Evolutionary conservation across 2,888 invertebrate genomes (phyloP), one percentile per base, ranked within the genome.

Genomic region (Dascillus cervinus): DNA sequence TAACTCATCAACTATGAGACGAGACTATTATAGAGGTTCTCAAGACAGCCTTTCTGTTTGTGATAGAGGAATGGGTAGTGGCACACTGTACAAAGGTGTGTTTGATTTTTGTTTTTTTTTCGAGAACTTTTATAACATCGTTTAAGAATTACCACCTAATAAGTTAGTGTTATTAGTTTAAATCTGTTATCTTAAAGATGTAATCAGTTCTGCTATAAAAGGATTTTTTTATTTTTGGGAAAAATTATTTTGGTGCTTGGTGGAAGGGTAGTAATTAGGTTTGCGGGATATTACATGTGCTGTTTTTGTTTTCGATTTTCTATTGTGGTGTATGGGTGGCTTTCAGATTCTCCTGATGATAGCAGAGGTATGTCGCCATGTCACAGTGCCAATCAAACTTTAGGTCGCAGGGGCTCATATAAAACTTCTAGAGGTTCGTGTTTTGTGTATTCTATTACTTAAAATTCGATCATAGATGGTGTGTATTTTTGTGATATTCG

Each of bases 1-100:
- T 52, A 69, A 66, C 51, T 71, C 73, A 47, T 73, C 75, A 50
- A 75, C 78, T 52, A 82, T 88, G 81, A 79, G 84, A 69, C 79
- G 88, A 64, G 88, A 89, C 72, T 88, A 86, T 77, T 88, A 86
- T 73, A 78, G 86, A 71, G 88, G 89, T 64, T 89, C 88, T 47
- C 88, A 88, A 73, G 89, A 89, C 72, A 86, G 85, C 66, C 75
- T 89, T 57, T 83, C 84, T 53, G 76, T 77, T 56, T 72, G 75
- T 43, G 77, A 79, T 53, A 73, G 75, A 48, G 75, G 78, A 52
- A 73, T 74, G 55, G 67, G 68, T 57, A 66, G 64, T 57, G 67
- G 68, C 52, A 60, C 67, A 52, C 73, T 80, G 60, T 79, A 83
- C 60, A 73, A 82, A 77, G 85, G 85, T 83, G 74, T 71, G 63